A percentile compares a stretch with the other conserved stretches of the same genome.
Evolutionary conservation across 2,888 invertebrate species (phyloP).

Genomic region (Pegoplata infirma): DNA sequence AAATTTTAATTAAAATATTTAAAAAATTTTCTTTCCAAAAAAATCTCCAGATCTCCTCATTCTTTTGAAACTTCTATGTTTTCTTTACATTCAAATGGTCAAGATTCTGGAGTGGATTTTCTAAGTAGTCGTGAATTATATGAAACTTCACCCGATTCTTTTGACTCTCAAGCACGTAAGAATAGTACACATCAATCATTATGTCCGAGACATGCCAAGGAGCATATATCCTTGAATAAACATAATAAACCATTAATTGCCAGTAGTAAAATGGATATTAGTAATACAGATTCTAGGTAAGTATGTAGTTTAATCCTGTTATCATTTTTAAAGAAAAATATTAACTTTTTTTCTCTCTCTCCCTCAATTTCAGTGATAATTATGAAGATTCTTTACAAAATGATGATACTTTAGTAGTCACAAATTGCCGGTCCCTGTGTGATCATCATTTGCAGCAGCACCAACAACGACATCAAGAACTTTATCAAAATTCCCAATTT

Average conservation of each 20-base stretch:
- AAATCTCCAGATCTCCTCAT: slow-evolving; percentile 50
- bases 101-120: slow-evolving; percentile 87
- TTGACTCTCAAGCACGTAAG: slow-evolving; percentile 65
- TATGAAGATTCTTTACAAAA: slow-evolving; percentile 89
- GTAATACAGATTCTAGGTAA: slow-evolving; percentile 74
- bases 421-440: slow-evolving; percentile 69
- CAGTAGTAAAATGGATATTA: slow-evolving; percentile 58
- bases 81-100: slow-evolving; percentile 89
- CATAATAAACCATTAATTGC: slow-evolving; percentile 50
- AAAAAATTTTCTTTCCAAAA: too few species aligned
- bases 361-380: slow-evolving; percentile 80
- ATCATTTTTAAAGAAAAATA: not conserved
- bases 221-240: slow-evolving; percentile 68
- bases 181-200: slow-evolving; percentile 67
- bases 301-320: slow-evolving; percentile 39
- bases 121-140: slow-evolving; percentile 75
- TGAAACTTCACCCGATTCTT: slow-evolving; percentile 75
- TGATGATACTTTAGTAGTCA: slow-evolving; percentile 70
- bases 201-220: slow-evolving; percentile 73
- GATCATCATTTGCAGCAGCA: slow-evolving; percentile 67
- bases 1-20: not conserved
- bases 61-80: slow-evolving; percentile 85
- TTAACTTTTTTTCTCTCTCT: not conserved
- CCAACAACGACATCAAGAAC: slow-evolving; percentile 68
- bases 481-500: slow-evolving; percentile 75